Evolutionary conservation across 2,888 invertebrate species (phyloP).

Genomic region (Micoletzkya japonica): DNA sequence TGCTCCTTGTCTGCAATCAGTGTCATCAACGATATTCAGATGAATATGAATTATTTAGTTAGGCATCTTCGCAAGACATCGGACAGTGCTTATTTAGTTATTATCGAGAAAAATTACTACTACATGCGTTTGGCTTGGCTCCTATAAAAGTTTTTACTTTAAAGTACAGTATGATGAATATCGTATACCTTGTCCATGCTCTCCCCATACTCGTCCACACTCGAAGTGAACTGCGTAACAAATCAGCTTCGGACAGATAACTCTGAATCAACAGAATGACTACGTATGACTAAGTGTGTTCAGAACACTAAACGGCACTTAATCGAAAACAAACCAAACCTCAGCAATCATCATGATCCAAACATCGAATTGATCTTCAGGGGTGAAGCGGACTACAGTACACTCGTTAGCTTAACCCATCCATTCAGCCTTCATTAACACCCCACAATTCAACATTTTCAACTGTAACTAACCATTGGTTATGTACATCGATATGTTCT

Average conservation of each 20-base stretch:
- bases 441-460: not conserved
- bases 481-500: constrained; percentile 19
- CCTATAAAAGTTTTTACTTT: no score
- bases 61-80: no score
- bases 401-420: constrained; percentile 11
- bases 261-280: not conserved
- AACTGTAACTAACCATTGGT: not conserved
- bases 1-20: constrained; percentile 1
- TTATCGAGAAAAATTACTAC: no score
- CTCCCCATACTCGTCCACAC: constrained; percentile 19
- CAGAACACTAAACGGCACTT: no score
- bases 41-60: not conserved
- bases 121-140: no score
- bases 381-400: constrained; percentile 32
- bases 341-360: constrained; percentile 48
- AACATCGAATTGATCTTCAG: constrained; percentile 39
- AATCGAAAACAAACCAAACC: constrained; percentile 23
- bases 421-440: not conserved
- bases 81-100: no score
- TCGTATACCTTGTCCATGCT: constrained; percentile 16
- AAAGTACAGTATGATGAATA: not conserved
- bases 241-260: constrained; percentile 20
- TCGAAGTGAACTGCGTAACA: constrained; percentile 15
- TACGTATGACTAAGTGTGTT: no score
- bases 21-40: no score